A percentile compares a stretch with the other conserved stretches of the same genome.
phyloP scores from a whole-genome alignment of 2,113 vertebrate genomes.

The Platysteira castanea region DNA sequence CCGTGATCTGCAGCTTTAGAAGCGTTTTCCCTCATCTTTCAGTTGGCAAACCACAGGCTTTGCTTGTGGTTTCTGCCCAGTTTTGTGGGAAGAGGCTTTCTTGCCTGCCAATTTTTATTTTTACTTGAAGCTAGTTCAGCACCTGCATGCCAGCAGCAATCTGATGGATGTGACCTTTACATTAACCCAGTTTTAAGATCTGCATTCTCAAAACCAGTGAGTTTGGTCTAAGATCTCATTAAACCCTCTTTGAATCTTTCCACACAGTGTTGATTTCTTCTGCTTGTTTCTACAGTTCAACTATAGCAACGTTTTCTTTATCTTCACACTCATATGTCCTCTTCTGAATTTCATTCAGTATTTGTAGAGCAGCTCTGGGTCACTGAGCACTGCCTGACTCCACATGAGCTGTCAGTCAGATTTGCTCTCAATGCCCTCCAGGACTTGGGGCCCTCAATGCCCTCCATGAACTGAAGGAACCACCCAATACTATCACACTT shows the following conservation, averaged over 20 bases:
- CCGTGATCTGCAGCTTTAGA: neutral
- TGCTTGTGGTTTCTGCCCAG: neutral
- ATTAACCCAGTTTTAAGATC: neutral
- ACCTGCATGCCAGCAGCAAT: neutral
- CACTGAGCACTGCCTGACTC: neutral
- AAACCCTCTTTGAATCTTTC: neutral
- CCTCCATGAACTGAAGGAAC: neutral
- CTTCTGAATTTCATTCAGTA: neutral
- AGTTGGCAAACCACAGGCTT: neutral
- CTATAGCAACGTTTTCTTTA: neutral
- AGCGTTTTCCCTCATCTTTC: neutral
- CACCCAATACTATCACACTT: neutral
- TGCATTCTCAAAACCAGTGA: neutral
- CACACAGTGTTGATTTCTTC: neutral
- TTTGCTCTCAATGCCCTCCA: neutral
- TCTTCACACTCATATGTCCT: neutral
- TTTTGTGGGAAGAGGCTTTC: neutral
- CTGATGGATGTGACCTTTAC: neutral
- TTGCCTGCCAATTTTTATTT: neutral
- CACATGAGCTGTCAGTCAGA: accelerated
- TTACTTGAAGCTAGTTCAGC: neutral
- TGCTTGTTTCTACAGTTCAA: neutral
- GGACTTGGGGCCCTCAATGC: neutral
- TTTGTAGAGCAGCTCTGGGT: neutral
- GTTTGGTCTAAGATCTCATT: neutral